Evolutionary conservation across 1,140 invertebrate genomes (phyloP).

Genomic region (Telenomus remus): DNA sequence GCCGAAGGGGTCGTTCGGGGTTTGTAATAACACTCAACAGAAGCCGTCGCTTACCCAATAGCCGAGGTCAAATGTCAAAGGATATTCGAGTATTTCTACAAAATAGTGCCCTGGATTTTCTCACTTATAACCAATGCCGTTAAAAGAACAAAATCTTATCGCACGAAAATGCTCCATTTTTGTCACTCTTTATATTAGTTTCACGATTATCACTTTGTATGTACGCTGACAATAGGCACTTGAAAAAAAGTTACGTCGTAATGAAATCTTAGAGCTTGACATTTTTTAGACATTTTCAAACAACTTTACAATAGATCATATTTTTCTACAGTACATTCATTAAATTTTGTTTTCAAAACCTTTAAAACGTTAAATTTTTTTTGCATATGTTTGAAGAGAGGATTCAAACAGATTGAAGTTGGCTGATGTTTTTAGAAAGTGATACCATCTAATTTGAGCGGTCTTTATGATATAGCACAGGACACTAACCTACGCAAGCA

Average conservation of each 20-base stretch:
- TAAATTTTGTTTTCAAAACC: background rate
- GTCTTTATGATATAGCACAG: constrained; percentile 48
- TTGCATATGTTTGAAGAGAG: constrained; percentile 56
- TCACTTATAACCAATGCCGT: constrained; percentile 44
- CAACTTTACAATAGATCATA: too few relatives aligned
- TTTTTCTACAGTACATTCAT: too few relatives aligned
- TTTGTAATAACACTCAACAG: constrained; percentile 59
- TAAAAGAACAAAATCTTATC: constrained; percentile 42
- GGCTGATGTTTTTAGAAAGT: constrained; percentile 48
- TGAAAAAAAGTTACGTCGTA: too few relatives aligned
- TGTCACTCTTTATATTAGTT: constrained; percentile 36
- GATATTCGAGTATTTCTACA: constrained; percentile 57
- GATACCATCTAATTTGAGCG: constrained; percentile 39
- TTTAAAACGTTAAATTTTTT: constrained; percentile 49
- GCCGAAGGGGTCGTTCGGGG: constrained; percentile 56
- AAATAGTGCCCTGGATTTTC: constrained; percentile 55
- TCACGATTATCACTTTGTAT: constrained; percentile 32
- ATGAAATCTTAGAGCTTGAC: too few relatives aligned
- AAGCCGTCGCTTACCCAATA: constrained; percentile 52
- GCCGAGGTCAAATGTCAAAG: constrained; percentile 55
- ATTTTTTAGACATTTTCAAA: constrained; percentile 8
- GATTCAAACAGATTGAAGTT: constrained; percentile 53
- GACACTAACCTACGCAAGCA: constrained; percentile 31
- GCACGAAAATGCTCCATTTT: constrained; percentile 13
- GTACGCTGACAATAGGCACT: background rate